A percentile compares a stretch with the other conserved stretches of the same genome.
These are phyloP conservation scores for Salvelinus alpinus DNA, from an alignment of 2,113 vertebrate species.

Conservation along the genomic window DNA sequence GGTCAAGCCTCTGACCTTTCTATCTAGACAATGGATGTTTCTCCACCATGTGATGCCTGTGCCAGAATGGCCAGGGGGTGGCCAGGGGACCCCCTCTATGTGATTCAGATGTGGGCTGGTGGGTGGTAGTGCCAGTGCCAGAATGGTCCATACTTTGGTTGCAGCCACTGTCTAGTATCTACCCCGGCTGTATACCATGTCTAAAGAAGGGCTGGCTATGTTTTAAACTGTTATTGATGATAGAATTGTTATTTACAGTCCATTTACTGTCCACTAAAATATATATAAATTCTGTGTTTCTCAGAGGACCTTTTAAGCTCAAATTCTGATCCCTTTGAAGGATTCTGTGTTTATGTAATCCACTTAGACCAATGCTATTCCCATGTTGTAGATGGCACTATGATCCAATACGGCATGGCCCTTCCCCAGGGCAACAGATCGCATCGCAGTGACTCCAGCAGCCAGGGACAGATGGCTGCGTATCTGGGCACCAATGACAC, in stretches of 20 bases:
- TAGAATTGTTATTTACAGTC: no score
- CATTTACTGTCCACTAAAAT: no score
- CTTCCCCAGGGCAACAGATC: conserved; percentile 35
- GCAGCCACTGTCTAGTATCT: neutral
- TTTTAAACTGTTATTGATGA: neutral
- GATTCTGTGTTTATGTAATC: neutral
- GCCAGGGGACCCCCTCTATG: neutral
- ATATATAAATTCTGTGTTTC: no score
- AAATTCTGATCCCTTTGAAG: neutral
- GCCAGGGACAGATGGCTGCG: conserved; percentile 68
- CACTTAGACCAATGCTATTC: neutral
- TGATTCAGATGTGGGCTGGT: neutral
- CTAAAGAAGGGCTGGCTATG: neutral
- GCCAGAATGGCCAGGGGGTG: neutral
- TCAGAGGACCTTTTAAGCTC: no score
- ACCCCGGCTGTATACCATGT: neutral
- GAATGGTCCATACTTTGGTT: neutral
- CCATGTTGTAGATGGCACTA: neutral
- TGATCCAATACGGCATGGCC: conserved; percentile 8
- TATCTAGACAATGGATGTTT: conserved; percentile 6
- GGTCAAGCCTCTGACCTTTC: neutral
- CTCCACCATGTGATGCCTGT: neutral
- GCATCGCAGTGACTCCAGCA: conserved; percentile 51
- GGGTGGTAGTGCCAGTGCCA: neutral
- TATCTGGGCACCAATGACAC: conserved; percentile 63